These are phyloP conservation scores for Hemichromis elongatus DNA, from an alignment of 2,113 vertebrate genomes.

Conservation along the genomic window DNA sequence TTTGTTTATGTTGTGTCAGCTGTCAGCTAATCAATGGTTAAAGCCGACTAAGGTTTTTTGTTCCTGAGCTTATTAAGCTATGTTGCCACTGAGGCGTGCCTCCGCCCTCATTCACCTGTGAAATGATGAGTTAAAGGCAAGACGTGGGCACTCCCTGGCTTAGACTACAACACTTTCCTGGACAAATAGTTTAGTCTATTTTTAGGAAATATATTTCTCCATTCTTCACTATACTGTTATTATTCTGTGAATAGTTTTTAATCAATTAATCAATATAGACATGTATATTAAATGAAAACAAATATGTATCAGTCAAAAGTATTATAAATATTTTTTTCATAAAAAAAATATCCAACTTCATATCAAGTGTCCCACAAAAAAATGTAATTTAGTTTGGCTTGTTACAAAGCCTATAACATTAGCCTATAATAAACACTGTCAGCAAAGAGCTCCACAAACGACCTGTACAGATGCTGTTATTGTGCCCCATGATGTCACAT, in stretches of 20 bases:
- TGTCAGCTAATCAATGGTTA: constrained; percentile 49
- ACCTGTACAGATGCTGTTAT: neutral
- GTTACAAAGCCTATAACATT: neutral
- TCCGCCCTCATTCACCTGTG: neutral
- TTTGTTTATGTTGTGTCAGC: constrained; percentile 49
- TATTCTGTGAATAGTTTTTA: neutral
- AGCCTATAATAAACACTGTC: neutral
- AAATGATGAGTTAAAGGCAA: constrained; percentile 4
- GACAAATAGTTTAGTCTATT: neutral
- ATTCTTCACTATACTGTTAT: neutral
- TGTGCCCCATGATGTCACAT: neutral
- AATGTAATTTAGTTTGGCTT: neutral
- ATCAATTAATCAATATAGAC: neutral
- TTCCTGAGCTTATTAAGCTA: constrained; percentile 50
- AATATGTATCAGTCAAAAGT: neutral
- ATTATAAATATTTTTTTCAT: neutral
- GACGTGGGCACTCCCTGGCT: neutral
- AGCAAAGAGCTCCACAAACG: neutral
- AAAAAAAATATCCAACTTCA: neutral
- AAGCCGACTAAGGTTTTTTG: constrained; percentile 59
- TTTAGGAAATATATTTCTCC: neutral
- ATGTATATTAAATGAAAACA: fast-evolving
- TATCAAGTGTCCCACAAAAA: neutral
- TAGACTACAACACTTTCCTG: neutral
- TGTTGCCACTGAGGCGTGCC: neutral